These are phyloP conservation scores for Hoplostethus mediterraneus DNA, from an alignment of 2,797 vertebrate species.

Conservation along the genomic window DNA sequence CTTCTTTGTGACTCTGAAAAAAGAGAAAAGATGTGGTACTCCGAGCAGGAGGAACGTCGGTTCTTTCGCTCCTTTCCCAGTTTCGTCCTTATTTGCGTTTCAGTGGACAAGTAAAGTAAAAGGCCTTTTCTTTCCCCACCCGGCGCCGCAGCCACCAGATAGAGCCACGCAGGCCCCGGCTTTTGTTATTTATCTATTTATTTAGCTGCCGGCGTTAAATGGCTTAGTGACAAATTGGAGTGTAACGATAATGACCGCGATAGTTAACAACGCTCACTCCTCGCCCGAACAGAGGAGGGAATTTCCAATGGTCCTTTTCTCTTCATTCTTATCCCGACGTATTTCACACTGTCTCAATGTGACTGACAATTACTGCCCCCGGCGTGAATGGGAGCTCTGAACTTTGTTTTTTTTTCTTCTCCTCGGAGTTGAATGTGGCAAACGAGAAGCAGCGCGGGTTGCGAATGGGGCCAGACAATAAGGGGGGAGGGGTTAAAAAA, in stretches of 20 bases:
- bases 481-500: conserved; percentile 18
- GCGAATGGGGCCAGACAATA: conserved; percentile 57
- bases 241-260: conserved; percentile 77
- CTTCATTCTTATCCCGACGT: conserved; percentile 70
- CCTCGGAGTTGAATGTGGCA: conserved; percentile 53
- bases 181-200: conserved; percentile 72
- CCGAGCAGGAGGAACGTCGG: conserved; percentile 23
- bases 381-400: conserved; percentile 64
- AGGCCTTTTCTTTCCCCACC: conserved; percentile 30
- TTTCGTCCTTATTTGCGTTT: conserved; percentile 53
- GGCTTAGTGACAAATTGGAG: conserved; percentile 81
- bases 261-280: conserved; percentile 76
- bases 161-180: conserved; percentile 28
- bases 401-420: conserved; percentile 57
- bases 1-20: conserved; percentile 51
- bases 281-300: conserved; percentile 62
- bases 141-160: conserved; percentile 42
- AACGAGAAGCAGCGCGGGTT: conserved; percentile 40
- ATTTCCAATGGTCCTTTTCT: conserved; percentile 70
- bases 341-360: conserved; percentile 69
- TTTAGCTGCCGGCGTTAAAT: conserved; percentile 76
- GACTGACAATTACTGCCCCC: conserved; percentile 73
- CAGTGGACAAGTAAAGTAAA: conserved; percentile 35
- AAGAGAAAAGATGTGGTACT: conserved; percentile 38
- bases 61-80: conserved; percentile 25